Evolutionary conservation across 2,113 vertebrate genomes (phyloP), one percentile per base, ranked within the genome.

Genomic region (Silurus asotus): DNA sequence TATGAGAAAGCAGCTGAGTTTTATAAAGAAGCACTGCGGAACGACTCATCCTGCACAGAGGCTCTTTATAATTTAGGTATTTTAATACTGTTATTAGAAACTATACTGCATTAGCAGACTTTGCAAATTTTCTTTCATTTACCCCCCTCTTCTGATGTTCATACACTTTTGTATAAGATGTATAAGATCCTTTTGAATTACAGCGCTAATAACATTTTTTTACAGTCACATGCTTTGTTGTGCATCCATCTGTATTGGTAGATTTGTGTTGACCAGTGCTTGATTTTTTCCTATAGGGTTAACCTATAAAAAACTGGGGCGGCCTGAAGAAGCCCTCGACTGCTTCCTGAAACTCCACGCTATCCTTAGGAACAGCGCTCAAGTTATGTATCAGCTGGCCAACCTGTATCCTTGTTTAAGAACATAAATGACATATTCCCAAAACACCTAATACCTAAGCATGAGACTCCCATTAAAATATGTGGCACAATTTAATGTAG

Each of bases 61-160:
- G 97, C 96, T 5, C 96, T 99, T 84, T 98, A 99, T 89, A 99
- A 99, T 91, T 94, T 99, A 89, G 98, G 98, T 99, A 92, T 94
- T 82, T 55, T 20, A 65, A 83, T 20, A 67, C 20, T 13, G 9
- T 56, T 23, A 6, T 8, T 59, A 59, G 4, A 19, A 1, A n/a
- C 17, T 15, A 28, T 56, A 2, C 23, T 25, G n/a, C 4, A 77
- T 20, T 69, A 70, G 55, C 20, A 45, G 6, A n/a, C 28, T 37
- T 37, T 69, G 17, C 15, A 9, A 2, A 45, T 72, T 25, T 9
- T 37, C 17, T 48, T 9, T 58, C 17, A 17, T 75, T 62, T n/a
- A 82, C 14, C 17, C 8, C 20, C 11, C 3, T 20, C 74, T 3
- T n/a, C 49, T 74, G 45, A 49, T 74, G 48, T 49, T 56, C 2